These are phyloP conservation scores for Pycnonotus jocosus DNA, from an alignment of 2,113 vertebrate species.

Conservation along the genomic window DNA sequence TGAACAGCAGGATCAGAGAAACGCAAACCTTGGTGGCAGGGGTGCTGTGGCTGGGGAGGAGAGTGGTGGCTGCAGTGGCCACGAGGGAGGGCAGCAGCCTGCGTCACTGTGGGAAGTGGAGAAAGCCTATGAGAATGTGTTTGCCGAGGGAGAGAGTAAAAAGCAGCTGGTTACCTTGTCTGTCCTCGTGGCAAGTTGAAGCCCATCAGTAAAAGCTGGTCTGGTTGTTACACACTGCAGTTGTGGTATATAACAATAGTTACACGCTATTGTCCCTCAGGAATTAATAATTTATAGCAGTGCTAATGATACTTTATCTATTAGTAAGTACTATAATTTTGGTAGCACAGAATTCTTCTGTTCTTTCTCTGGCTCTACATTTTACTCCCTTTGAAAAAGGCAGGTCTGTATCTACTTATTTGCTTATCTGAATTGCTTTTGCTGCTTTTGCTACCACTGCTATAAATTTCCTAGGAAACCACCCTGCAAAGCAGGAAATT, in stretches of 20 bases:
- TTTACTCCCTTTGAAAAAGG: background rate
- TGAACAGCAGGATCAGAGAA: background rate
- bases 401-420: background rate
- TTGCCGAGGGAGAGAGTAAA: background rate
- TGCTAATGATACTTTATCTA: background rate
- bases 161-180: background rate
- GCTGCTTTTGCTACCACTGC: background rate
- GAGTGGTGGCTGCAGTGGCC: background rate
- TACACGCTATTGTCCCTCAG: background rate
- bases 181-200: background rate
- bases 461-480: slow-evolving; percentile 34
- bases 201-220: background rate
- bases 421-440: slow-evolving; percentile 27
- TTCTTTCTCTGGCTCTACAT: background rate
- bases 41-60: background rate
- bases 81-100: background rate
- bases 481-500: background rate
- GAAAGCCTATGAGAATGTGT: background rate
- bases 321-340: background rate
- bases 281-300: background rate
- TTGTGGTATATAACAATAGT: background rate
- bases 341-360: background rate
- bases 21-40: fast-evolving
- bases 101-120: background rate
- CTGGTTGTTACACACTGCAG: background rate